A percentile compares a stretch with the other conserved stretches of the same genome.
These are phyloP conservation scores for Parotocinclus haroldoi DNA, from an alignment of 2,797 vertebrate genomes.

Conservation along the genomic window DNA sequence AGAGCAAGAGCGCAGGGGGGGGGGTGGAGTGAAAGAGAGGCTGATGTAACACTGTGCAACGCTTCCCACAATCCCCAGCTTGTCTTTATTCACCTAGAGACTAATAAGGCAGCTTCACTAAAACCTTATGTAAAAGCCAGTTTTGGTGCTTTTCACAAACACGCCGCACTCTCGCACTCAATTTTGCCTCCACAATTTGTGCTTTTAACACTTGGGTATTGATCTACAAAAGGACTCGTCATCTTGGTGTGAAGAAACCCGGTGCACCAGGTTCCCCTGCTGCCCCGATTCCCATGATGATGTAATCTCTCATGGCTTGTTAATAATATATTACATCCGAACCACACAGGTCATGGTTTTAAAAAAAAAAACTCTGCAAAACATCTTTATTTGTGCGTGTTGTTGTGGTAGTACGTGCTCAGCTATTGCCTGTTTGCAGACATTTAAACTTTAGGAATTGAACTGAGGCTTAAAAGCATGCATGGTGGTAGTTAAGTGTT, in stretches of 20 bases:
- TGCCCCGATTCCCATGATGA: constrained; percentile 48
- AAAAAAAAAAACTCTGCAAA: constrained; percentile 38
- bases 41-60: constrained; percentile 76
- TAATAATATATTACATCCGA: constrained; percentile 67
- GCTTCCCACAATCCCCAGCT: constrained; percentile 51
- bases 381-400: constrained; percentile 1
- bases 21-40: constrained; percentile 39
- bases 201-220: constrained; percentile 66
- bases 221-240: constrained; percentile 55
- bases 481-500: too few species aligned
- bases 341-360: constrained; percentile 65
- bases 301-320: constrained; percentile 68
- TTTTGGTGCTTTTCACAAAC: constrained; percentile 19
- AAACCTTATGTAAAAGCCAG: constrained; percentile 52
- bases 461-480: too few species aligned
- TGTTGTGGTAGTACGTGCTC: constrained; percentile 7
- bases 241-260: constrained; percentile 14
- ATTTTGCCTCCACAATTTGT: constrained; percentile 64
- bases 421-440: constrained; percentile 5
- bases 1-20: constrained; percentile 21
- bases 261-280: constrained; percentile 23
- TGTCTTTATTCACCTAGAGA: constrained; percentile 41
- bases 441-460: too few species aligned
- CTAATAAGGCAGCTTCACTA: constrained; percentile 64
- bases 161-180: constrained; percentile 51